Evolutionary conservation across 64 coral and sea anemone genomes (phyloP).

Genomic region (Actinia tenebrosa): DNA sequence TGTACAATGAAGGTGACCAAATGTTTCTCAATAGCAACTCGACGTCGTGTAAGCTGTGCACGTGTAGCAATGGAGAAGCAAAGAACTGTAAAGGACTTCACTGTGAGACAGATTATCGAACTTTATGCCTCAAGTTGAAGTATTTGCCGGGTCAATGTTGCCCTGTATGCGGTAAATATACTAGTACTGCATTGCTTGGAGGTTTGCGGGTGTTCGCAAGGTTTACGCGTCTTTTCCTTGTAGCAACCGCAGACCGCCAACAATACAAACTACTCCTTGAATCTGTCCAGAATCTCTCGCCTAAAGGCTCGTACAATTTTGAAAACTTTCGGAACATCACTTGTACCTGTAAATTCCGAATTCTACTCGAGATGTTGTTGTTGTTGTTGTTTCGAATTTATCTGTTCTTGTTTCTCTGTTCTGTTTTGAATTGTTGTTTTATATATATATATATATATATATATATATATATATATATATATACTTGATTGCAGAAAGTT

Average conservation of each 20-base stretch:
- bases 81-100: neutral
- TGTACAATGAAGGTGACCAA: constrained; percentile 5
- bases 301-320: too few relatives aligned
- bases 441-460: too few relatives aligned
- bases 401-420: too few relatives aligned
- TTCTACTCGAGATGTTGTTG: too few relatives aligned
- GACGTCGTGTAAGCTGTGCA: neutral
- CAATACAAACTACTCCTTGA: neutral
- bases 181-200: neutral
- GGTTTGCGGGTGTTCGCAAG: too few relatives aligned
- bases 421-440: too few relatives aligned
- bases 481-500: too few relatives aligned
- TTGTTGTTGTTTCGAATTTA: too few relatives aligned
- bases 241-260: neutral
- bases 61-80: neutral
- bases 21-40: neutral
- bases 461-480: too few relatives aligned
- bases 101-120: neutral
- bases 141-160: constrained; percentile 13
- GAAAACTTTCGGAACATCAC: too few relatives aligned
- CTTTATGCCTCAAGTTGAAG: neutral
- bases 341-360: too few relatives aligned
- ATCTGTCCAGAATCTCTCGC: neutral
- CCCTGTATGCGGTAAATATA: constrained; percentile 11
- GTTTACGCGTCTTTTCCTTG: neutral